Base-by-base conservation (phyloP, 2,888 invertebrate genomes). In the Eristalis arbustorum region DNA sequence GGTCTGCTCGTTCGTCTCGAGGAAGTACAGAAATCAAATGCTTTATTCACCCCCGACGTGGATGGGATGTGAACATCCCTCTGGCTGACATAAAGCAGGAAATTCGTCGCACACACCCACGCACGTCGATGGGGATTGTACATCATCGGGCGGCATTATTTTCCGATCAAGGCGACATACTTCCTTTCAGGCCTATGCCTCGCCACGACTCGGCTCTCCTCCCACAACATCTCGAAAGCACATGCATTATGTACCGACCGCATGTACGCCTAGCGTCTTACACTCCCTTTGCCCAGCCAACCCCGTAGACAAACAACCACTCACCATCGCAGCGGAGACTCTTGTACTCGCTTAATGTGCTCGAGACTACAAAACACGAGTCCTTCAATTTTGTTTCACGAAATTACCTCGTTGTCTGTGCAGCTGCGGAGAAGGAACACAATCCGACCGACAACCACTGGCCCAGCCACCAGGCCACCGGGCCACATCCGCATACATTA, bases 311-410 rank as follows among this genome's bases (percentile, higher is more conserved):
- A 76, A 76, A 80, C 75, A 79, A 84, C 78, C 68, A 73, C 73
- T 84, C 83, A 28, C 79, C 80, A 80, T 25, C 25, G 25, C 25
- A 25, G 25, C n/a, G n/a, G 63, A 10, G 42, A n/a, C 49, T 4
- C 49, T 49, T 49, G 49, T 49, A 18, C 49, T 49, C 49, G 18
- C 80, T 76, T 80, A 73, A 80, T 79, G 80, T 76, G 62, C 72
- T 66, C 56, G 37, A 72, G 67, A 23, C 59, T 76, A 80, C 84
- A 84, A 84, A 80, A 84, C 80, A 80, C 72, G 49, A 80, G 76
- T 80, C 72, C 76, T 84, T 84, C 62, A 80, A 75, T 76, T 84
- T 75, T 74, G 84, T 75, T 80, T 84, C 59, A 76, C 76, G 42
- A 76, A 76, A 76, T 76, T 84, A 76, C 75, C 75, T 62, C 67